Conservation (phyloP, 1,140 invertebrate species). For the Drosophila sproati region DNA sequence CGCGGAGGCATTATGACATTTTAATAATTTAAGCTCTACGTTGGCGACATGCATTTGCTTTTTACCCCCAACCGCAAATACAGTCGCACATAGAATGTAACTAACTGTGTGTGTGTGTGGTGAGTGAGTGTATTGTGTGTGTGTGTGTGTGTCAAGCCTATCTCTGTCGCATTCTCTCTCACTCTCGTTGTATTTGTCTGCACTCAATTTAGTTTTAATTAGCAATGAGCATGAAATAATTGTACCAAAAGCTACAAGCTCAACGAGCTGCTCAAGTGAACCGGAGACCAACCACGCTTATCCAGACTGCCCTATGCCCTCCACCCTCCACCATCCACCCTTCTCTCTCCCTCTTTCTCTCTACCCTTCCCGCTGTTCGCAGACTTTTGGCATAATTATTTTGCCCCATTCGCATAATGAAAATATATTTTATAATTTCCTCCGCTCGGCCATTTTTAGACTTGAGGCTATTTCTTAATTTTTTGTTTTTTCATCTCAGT, state of each 20-base stretch:
- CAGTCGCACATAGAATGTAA: slow-evolving; percentile 16
- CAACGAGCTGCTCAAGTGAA: slow-evolving; percentile 71
- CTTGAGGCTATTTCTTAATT: slow-evolving; percentile 47
- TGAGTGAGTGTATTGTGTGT: too few relatives aligned
- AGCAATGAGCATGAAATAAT: slow-evolving; percentile 80
- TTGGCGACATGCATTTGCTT: slow-evolving; percentile 59
- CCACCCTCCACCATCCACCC: not conserved
- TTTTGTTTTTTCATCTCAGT: not conserved
- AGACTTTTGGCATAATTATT: slow-evolving; percentile 74
- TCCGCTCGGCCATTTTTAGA: slow-evolving; percentile 16
- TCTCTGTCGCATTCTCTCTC: not conserved
- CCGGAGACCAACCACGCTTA: slow-evolving; percentile 18
- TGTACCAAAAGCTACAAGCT: slow-evolving; percentile 74
- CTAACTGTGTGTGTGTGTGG: slow-evolving; percentile 14
- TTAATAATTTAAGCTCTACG: slow-evolving; percentile 65
- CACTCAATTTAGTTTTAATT: slow-evolving; percentile 82
- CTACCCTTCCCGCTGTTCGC: slow-evolving; percentile 1
- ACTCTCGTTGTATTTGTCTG: slow-evolving; percentile 28
- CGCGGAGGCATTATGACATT: slow-evolving; percentile 54
- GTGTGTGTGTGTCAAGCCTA: not conserved
- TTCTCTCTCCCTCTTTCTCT: too few relatives aligned
- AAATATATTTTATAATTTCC: slow-evolving; percentile 78
- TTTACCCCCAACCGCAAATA: slow-evolving; percentile 48
- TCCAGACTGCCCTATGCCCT: slow-evolving; percentile 11
- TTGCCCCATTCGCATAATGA: slow-evolving; percentile 57